Percentiles rank a stretch among this genome's conserved stretches.
Evolutionary conservation across 1,140 invertebrate genomes (phyloP).

Genomic region (Pissodes strobi): DNA sequence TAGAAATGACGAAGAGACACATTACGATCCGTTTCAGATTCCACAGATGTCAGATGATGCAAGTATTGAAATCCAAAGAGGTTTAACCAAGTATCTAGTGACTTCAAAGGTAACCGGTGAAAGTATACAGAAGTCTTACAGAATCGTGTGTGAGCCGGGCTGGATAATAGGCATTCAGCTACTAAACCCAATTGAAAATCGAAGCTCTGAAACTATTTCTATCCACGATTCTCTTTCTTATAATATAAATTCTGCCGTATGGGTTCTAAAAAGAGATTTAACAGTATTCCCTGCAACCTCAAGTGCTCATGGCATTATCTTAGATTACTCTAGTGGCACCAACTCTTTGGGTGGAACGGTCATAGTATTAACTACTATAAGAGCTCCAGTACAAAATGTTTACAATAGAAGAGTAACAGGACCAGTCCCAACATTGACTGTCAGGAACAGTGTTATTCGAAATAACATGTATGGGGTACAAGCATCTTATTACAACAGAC

Average conservation of each 20-base stretch:
- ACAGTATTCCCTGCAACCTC: constrained; percentile 86
- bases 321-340: constrained; percentile 81
- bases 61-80: constrained; percentile 67
- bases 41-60: constrained; percentile 63
- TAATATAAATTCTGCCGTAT: constrained; percentile 64
- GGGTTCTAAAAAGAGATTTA: constrained; percentile 80
- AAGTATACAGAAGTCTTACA: constrained; percentile 54
- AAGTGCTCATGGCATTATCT: constrained; percentile 77
- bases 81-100: constrained; percentile 77
- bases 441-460: constrained; percentile 75
- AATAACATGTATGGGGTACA: constrained; percentile 81
- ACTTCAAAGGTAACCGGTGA: constrained; percentile 67
- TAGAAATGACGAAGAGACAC: constrained; percentile 68
- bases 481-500: constrained; percentile 88
- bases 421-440: constrained; percentile 70
- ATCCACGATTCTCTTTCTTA: constrained; percentile 75
- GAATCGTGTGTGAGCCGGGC: constrained; percentile 60
- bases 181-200: constrained; percentile 85
- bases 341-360: constrained; percentile 80
- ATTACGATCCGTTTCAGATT: constrained; percentile 71
- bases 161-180: constrained; percentile 81
- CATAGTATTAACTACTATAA: constrained; percentile 78
- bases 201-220: constrained; percentile 79
- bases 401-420: constrained; percentile 73
- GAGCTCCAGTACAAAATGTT: constrained; percentile 70